phyloP scores from a whole-genome alignment of 2,797 vertebrate genomes.

The Anolis apletophallus region DNA sequence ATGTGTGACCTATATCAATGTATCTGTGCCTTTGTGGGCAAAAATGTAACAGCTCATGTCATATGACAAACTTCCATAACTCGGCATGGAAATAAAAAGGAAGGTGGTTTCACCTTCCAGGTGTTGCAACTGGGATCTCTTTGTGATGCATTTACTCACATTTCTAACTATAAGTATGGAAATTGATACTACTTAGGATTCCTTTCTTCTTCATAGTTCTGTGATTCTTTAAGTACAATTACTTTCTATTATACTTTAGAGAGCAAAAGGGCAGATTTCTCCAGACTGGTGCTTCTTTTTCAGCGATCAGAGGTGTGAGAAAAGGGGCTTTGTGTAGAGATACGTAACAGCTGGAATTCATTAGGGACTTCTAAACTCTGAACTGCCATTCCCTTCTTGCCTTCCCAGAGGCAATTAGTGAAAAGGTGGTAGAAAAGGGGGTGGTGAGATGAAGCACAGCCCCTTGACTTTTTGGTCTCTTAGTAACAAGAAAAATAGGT shows the following conservation, averaged over 20 bases:
- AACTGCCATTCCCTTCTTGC: not conserved
- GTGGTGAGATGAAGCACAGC: accelerated
- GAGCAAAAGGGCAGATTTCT: not conserved
- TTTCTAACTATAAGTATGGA: not conserved
- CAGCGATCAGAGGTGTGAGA: not conserved
- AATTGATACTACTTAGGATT: not conserved
- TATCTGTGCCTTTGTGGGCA: not conserved
- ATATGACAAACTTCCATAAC: not conserved
- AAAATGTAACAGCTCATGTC: not conserved
- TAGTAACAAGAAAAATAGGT: not conserved
- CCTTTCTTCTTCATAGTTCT: not conserved
- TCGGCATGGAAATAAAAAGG: not conserved
- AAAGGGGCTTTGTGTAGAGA: not conserved
- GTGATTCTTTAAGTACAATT: not conserved
- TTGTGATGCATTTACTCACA: accelerated
- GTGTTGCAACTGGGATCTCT: not conserved
- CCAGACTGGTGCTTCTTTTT: not conserved
- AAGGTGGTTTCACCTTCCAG: accelerated
- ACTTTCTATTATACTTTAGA: not conserved
- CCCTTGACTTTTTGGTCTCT: not conserved
- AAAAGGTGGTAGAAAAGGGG: not conserved
- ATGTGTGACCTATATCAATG: not conserved
- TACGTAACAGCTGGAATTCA: slow-evolving; percentile 2
- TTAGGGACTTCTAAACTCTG: accelerated
- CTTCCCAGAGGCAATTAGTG: slow-evolving; percentile 21